Percentiles rank a stretch among this genome's conserved stretches.
phyloP scores from a whole-genome alignment of 2,113 vertebrate species.

The Xiphias gladius region DNA sequence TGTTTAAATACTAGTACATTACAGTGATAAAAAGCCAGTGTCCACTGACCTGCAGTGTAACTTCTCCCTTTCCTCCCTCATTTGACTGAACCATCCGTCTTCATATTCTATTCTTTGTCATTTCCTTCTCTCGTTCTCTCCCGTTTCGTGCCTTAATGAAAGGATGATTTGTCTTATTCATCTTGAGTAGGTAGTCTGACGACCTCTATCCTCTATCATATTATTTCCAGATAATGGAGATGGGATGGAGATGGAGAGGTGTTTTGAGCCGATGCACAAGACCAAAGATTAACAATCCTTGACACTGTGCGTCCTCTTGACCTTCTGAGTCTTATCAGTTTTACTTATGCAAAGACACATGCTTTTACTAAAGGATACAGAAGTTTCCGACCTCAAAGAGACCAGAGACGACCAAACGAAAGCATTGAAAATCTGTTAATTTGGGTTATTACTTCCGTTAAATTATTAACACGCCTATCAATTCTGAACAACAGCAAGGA shows the following conservation, averaged over 20 bases:
- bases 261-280: slow-evolving; percentile 28
- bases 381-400: slow-evolving; percentile 6
- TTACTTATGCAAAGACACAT: neutral
- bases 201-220: slow-evolving; percentile 54
- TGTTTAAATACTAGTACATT: neutral
- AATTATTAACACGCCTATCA: slow-evolving; percentile 20
- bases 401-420: too few relatives aligned
- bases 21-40: neutral
- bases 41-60: slow-evolving; percentile 36
- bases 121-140: slow-evolving; percentile 27
- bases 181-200: slow-evolving; percentile 41
- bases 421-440: slow-evolving; percentile 10
- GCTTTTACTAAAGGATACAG: neutral
- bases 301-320: slow-evolving; percentile 40
- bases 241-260: slow-evolving; percentile 47
- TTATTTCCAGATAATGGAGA: slow-evolving; percentile 65
- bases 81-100: slow-evolving; percentile 43
- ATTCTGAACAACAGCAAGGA: neutral
- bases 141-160: slow-evolving; percentile 41
- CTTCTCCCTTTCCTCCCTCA: neutral
- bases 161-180: slow-evolving; percentile 72
- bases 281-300: slow-evolving; percentile 30
- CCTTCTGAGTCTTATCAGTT: slow-evolving; percentile 32
- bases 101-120: slow-evolving; percentile 54
- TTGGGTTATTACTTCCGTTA: slow-evolving; percentile 2